These are phyloP conservation scores for Drosophila lacicola DNA, from an alignment of 2,888 invertebrate genomes.

Conservation along the genomic window DNA sequence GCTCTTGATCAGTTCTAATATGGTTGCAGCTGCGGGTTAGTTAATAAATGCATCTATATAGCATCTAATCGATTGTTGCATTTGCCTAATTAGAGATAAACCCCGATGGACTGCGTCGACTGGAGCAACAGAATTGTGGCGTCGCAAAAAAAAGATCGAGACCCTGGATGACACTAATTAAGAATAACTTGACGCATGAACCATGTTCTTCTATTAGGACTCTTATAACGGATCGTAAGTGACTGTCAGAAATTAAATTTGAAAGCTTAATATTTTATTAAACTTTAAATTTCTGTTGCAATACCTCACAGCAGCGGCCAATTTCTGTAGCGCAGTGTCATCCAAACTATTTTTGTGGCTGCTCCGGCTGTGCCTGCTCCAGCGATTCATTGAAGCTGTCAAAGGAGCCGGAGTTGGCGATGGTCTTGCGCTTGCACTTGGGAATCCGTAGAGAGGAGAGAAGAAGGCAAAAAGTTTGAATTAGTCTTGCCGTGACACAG, in stretches of 20 bases:
- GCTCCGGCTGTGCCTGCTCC: conserved; percentile 54
- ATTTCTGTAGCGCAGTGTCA: conserved; percentile 80
- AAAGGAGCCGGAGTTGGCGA: conserved; percentile 82
- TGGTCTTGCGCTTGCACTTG: conserved; percentile 84
- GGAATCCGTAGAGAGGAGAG: conserved; percentile 65
- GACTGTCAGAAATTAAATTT: too few relatives aligned
- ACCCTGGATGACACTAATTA: conserved; percentile 22
- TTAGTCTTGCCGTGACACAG: conserved; percentile 9
- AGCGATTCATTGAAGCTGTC: conserved; percentile 82
- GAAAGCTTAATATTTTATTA: too few relatives aligned
- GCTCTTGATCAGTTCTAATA: conserved; percentile 4
- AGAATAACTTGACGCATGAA: neutral
- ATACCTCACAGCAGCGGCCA: conserved; percentile 64
- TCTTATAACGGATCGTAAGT: conserved; percentile 29
- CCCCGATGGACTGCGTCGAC: conserved; percentile 1
- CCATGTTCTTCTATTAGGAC: conserved; percentile 3
- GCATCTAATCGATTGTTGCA: too few relatives aligned
- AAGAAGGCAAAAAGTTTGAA: neutral
- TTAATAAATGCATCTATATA: too few relatives aligned
- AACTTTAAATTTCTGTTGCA: too few relatives aligned
- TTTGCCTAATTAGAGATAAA: conserved; percentile 9
- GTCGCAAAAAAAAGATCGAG: neutral
- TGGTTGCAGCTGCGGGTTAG: conserved; percentile 12
- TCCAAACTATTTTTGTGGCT: conserved; percentile 78
- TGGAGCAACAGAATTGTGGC: conserved; percentile 27